Evolutionary conservation across 1,140 invertebrate genomes (phyloP).

Genomic region (Orussus abietinus): DNA sequence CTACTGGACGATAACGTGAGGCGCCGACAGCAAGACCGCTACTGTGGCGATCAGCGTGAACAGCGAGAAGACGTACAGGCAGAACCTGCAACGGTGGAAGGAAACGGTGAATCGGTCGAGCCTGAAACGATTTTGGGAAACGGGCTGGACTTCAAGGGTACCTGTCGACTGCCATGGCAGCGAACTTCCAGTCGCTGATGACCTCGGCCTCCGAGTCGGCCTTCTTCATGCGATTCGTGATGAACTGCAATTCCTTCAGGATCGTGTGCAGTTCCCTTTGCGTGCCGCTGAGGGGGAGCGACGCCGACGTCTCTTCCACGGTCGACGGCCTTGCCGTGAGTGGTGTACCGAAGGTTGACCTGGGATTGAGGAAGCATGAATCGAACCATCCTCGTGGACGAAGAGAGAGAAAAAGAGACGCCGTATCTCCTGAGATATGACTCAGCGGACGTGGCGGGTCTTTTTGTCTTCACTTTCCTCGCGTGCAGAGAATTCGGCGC

Average conservation of each 20-base stretch:
- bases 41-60: constrained; percentile 95
- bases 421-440: too few species aligned
- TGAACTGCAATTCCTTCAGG: constrained; percentile 89
- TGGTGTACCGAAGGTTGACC: constrained; percentile 53
- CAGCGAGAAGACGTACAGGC: constrained; percentile 93
- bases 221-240: constrained; percentile 85
- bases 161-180: constrained; percentile 97
- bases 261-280: constrained; percentile 77
- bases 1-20: constrained; percentile 94
- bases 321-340: constrained; percentile 53
- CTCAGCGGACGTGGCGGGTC: too few species aligned
- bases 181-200: constrained; percentile 98
- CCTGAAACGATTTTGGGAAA: not conserved
- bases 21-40: constrained; percentile 88
- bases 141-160: constrained; percentile 28
- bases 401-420: too few species aligned
- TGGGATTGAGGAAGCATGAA: too few species aligned
- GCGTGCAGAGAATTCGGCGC: too few species aligned
- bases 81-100: constrained; percentile 65
- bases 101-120: not conserved
- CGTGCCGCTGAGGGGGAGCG: constrained; percentile 53
- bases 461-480: too few species aligned
- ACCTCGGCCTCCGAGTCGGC: constrained; percentile 87
- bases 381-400: too few species aligned
- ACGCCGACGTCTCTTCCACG: constrained; percentile 56